phyloP scores from a whole-genome alignment of 64 coral and sea anemone species.

The Porites australiensis region DNA sequence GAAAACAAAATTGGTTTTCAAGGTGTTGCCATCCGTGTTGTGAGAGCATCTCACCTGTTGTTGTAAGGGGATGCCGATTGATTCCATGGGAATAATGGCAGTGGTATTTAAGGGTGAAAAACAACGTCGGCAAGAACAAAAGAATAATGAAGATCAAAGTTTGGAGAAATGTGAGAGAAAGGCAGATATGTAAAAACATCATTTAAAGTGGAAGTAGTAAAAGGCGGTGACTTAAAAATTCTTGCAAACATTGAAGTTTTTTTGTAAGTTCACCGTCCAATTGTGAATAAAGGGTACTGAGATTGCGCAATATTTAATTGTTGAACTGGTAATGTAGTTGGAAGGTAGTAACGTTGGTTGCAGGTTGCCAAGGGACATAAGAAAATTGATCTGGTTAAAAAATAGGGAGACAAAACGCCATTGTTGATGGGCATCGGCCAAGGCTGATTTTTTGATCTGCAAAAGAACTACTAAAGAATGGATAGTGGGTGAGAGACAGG shows the following conservation, averaged over 20 bases:
- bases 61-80: too few species aligned
- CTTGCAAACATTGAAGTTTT: not conserved
- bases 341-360: not conserved
- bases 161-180: not conserved
- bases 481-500: conserved; percentile 27
- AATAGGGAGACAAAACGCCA: conserved; percentile 37
- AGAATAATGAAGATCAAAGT: too few species aligned
- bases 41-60: too few species aligned
- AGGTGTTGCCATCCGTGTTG: too few species aligned
- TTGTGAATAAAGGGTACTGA: conserved; percentile 9
- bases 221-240: not conserved
- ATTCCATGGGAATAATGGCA: too few species aligned
- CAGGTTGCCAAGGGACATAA: conserved; percentile 39
- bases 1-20: too few species aligned
- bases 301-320: not conserved
- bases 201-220: not conserved
- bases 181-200: not conserved
- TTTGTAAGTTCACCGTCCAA: conserved; percentile 6
- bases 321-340: conserved; percentile 62
- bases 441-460: conserved; percentile 37
- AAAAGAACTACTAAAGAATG: conserved; percentile 29
- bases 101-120: too few species aligned
- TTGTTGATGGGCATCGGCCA: conserved; percentile 43
- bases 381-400: not conserved
- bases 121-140: too few species aligned